Percentiles rank a stretch among this genome's conserved stretches.
Evolutionary conservation across 1,140 invertebrate genomes (phyloP).

Genomic region (Drosophila watanabei): DNA sequence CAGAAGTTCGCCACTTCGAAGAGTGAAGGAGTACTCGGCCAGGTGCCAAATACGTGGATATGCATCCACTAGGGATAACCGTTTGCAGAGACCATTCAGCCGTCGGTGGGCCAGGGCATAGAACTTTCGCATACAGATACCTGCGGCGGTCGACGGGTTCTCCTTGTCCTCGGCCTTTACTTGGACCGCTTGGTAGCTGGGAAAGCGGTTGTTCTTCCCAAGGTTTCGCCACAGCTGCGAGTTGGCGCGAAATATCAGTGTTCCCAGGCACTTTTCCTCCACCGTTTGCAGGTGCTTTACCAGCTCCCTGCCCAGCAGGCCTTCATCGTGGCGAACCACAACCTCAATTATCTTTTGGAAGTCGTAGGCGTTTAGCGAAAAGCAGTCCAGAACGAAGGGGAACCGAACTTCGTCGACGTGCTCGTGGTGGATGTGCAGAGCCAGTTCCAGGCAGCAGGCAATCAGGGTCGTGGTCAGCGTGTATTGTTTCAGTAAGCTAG

Average conservation of each 20-base stretch:
- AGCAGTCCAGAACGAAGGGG: slow-evolving; percentile 95
- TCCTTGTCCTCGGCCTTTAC: slow-evolving; percentile 70
- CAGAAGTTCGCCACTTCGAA: slow-evolving; percentile 88
- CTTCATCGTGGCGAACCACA: slow-evolving; percentile 94
- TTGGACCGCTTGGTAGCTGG: slow-evolving; percentile 88
- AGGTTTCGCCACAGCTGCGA: slow-evolving; percentile 95
- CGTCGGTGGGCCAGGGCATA: slow-evolving; percentile 96
- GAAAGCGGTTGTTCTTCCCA: slow-evolving; percentile 86
- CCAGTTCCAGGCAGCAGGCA: slow-evolving; percentile 96
- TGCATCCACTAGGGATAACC: slow-evolving; percentile 91
- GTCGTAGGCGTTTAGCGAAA: slow-evolving; percentile 93
- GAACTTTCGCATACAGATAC: slow-evolving; percentile 88
- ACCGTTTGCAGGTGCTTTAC: slow-evolving; percentile 98
- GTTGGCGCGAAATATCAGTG: slow-evolving; percentile 93
- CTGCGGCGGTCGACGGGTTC: slow-evolving; percentile 7
- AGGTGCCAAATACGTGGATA: slow-evolving; percentile 96
- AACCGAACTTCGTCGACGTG: slow-evolving; percentile 90
- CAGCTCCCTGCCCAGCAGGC: slow-evolving; percentile 94
- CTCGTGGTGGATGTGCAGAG: slow-evolving; percentile 93
- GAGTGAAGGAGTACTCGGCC: slow-evolving; percentile 95
- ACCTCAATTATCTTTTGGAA: slow-evolving; percentile 99
- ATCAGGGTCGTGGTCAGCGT: slow-evolving; percentile 94
- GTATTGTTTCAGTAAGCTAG: slow-evolving; percentile 88
- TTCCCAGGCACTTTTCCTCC: slow-evolving; percentile 97
- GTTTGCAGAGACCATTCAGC: slow-evolving; percentile 94